phyloP scores from a whole-genome alignment of 1,140 invertebrate genomes.

The Eriocheir sinensis region DNA sequence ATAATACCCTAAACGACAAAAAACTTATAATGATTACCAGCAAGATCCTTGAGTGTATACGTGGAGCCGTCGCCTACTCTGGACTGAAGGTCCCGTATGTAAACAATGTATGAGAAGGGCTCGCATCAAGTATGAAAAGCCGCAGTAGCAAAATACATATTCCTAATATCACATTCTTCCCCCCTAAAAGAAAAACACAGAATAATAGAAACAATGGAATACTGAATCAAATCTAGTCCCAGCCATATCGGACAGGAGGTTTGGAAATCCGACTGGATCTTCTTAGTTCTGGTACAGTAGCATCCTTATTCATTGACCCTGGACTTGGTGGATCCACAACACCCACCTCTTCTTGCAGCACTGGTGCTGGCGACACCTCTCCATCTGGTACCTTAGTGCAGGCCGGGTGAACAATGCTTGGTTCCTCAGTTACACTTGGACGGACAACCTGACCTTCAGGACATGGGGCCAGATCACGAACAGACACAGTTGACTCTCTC shows the following conservation, averaged over 20 bases:
- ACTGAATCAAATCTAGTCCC: constrained; percentile 36
- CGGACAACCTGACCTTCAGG: constrained; percentile 34
- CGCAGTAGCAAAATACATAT: too few relatives aligned
- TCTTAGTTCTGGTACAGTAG: not conserved
- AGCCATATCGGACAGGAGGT: constrained; percentile 19
- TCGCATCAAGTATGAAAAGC: too few relatives aligned
- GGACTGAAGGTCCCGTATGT: too few relatives aligned
- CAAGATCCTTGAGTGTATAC: too few relatives aligned
- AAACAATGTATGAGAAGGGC: too few relatives aligned
- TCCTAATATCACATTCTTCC: too few relatives aligned
- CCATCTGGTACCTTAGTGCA: not conserved
- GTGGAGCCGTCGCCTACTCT: too few relatives aligned
- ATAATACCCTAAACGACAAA: too few relatives aligned
- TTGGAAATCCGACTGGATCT: constrained; percentile 32
- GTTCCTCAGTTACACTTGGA: not conserved
- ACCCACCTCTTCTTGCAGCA: not conserved
- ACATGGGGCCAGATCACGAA: constrained; percentile 53
- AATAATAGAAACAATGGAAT: too few relatives aligned
- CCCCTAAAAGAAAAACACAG: too few relatives aligned
- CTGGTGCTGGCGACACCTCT: not conserved
- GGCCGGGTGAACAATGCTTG: not conserved
- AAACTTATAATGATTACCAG: too few relatives aligned
- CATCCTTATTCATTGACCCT: not conserved
- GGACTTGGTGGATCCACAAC: not conserved
- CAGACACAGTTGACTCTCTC: constrained; percentile 37